Conservation (phyloP, 2,797 vertebrate species). For the Sebastes umbrosus region DNA sequence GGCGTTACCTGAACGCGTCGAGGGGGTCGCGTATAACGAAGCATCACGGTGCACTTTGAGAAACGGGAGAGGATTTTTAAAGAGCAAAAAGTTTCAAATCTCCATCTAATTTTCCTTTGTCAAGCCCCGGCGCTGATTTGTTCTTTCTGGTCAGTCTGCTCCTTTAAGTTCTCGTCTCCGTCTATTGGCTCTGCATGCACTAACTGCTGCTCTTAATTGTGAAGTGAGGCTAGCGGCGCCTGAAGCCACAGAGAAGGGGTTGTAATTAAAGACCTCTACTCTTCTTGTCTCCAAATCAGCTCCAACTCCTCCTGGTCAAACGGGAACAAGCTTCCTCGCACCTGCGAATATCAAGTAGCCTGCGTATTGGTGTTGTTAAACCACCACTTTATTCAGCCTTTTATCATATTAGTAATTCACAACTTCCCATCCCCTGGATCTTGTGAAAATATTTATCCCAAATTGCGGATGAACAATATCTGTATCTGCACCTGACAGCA, state of each 20-base stretch:
- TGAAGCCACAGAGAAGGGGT: constrained; percentile 61
- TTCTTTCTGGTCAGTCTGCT: background rate
- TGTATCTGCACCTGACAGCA: constrained; percentile 61
- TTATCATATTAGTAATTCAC: constrained; percentile 16
- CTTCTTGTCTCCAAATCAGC: constrained; percentile 79
- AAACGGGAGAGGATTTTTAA: background rate
- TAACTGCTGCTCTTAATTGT: constrained; percentile 78
- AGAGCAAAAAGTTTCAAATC: constrained; percentile 6
- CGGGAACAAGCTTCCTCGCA: constrained; percentile 59
- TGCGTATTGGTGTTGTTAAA: constrained; percentile 23
- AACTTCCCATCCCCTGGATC: constrained; percentile 22
- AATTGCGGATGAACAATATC: constrained; percentile 49
- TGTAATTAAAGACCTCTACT: constrained; percentile 81
- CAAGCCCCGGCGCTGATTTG: constrained; percentile 15
- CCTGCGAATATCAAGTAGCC: constrained; percentile 78
- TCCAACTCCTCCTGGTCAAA: constrained; percentile 72
- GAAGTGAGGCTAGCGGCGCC: constrained; percentile 67
- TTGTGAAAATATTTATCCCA: constrained; percentile 40
- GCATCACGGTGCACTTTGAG: constrained; percentile 2
- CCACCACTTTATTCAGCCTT: background rate
- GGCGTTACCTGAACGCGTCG: constrained; percentile 51
- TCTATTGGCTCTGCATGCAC: constrained; percentile 40
- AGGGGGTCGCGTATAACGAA: constrained; percentile 31
- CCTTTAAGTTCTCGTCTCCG: constrained; percentile 40
- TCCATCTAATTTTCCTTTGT: constrained; percentile 30